Evolutionary conservation across 53 echinoderm and acorn worm genomes (phyloP), one percentile per base, ranked within the genome.

Genomic region (Patiria pectinifera): DNA sequence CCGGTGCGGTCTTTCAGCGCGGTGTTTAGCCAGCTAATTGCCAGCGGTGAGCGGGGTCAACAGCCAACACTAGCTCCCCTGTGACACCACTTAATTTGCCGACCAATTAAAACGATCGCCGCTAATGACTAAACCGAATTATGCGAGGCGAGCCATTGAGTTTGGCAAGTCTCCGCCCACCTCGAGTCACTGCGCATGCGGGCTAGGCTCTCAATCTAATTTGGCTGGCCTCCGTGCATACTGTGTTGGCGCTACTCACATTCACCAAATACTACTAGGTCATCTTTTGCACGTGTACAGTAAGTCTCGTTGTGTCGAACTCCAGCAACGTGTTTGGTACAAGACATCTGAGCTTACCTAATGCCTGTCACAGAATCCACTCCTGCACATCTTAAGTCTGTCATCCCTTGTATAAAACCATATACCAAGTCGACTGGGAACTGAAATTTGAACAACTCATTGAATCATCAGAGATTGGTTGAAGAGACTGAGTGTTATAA

Each of bases 41-140:
- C 75, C 70, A 78, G 47, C 94, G 74, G 86, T 61, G 81, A 78
- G 66, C 9, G 84, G 74, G 87, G 91, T 91, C 91, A 92, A 87
- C 84, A 87, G 61, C 63, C 77, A 53, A 61, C 62, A 23, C 80
- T 7, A 8, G 47, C 74, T 48, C 77, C 83, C 62, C 69, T 18
- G 60, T 62, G 59, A 83, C 82, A 88, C 74, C 70, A 53, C 88
- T 91, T 94, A 94, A 94, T 94, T 94, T 94, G 91, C 94, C 91
- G 59, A 87, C 94, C 94, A 94, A 94, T 94, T 92, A 94, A 94
- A 94, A 94, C 91, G 79, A 94, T 69, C 94, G 85, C 85, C 45
- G 69, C 86, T 94, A 91, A 91, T 94, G 94, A 94, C 91, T 85
- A 94, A 80, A 92, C 86, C 79, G 86, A 86, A 82, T 86, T 59